Conservation (phyloP, 2,888 invertebrate genomes). For the Incurvaria masculella region DNA sequence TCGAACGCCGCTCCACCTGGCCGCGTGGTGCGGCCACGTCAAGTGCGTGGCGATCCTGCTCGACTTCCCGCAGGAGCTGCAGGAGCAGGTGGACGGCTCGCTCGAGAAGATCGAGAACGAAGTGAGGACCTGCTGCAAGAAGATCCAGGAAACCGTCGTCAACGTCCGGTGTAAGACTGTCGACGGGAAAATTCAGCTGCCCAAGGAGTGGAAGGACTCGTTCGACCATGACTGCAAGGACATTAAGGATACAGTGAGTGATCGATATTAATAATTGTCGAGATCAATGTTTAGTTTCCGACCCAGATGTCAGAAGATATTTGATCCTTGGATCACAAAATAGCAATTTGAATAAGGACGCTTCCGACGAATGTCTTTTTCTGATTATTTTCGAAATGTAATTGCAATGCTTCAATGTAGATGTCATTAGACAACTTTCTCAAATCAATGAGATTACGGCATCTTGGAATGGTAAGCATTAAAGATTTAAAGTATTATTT, state of each 20-base stretch:
- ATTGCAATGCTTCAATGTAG: no score
- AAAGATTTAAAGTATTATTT: no score
- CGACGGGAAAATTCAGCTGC: constrained; percentile 29
- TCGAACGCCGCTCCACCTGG: constrained; percentile 46
- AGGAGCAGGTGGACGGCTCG: constrained; percentile 31
- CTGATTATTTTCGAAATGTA: no score
- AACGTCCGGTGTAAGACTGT: constrained; percentile 37
- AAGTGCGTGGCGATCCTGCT: constrained; percentile 40
- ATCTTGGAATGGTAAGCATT: no score
- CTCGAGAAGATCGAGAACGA: constrained; percentile 39
- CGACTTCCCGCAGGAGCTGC: constrained; percentile 46
- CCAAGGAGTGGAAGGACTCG: constrained; percentile 44
- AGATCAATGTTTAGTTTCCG: no score
- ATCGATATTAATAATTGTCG: no score
- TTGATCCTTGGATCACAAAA: no score
- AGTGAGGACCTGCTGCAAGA: constrained; percentile 30
- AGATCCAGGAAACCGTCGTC: constrained; percentile 28
- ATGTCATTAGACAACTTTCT: no score
- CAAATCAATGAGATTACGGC: no score
- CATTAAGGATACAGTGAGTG: constrained; percentile 36
- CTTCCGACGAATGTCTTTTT: no score
- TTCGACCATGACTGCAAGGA: constrained; percentile 45
- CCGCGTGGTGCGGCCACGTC: constrained; percentile 43
- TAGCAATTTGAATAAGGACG: no score
- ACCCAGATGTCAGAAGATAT: no score